Evolutionary conservation across 2,797 vertebrate genomes (phyloP).

Genomic region (Epinephelus coioides): DNA sequence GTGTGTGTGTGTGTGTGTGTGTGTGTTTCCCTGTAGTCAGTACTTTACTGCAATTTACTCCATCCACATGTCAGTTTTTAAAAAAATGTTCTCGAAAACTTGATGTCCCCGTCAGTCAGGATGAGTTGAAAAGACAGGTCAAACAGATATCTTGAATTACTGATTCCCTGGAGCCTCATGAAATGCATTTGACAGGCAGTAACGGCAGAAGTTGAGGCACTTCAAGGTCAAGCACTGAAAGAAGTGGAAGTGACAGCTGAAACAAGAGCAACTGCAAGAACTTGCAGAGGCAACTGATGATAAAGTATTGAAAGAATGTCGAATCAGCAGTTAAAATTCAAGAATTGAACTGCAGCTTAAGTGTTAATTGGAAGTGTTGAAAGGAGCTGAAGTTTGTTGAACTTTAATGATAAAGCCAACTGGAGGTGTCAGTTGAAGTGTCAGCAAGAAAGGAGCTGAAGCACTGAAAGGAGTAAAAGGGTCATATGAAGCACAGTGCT

Average conservation of each 20-base stretch:
- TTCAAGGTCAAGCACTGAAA: neutral
- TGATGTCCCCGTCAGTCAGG: neutral
- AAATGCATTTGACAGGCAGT: neutral
- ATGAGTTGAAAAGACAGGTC: neutral
- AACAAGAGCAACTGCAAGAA: neutral
- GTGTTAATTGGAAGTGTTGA: neutral
- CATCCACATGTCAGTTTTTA: neutral
- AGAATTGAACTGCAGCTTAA: neutral
- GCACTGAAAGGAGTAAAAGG: neutral
- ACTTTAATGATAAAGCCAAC: too few relatives aligned
- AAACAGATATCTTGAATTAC: too few relatives aligned
- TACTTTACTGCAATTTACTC: conserved; percentile 4
- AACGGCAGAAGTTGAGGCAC: neutral
- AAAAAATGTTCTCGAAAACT: neutral
- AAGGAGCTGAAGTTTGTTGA: neutral
- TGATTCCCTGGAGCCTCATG: neutral
- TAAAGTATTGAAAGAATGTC: neutral
- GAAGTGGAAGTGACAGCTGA: neutral
- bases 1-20: conserved; percentile 43
- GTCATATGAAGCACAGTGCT: too few relatives aligned
- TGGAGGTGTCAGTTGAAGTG: neutral
- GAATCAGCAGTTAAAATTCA: neutral
- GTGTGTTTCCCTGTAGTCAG: conserved; percentile 33
- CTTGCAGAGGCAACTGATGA: neutral
- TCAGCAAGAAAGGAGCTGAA: neutral